These are phyloP conservation scores for Eira barbara DNA, from an alignment of 2,113 vertebrate genomes.

Conservation along the genomic window DNA sequence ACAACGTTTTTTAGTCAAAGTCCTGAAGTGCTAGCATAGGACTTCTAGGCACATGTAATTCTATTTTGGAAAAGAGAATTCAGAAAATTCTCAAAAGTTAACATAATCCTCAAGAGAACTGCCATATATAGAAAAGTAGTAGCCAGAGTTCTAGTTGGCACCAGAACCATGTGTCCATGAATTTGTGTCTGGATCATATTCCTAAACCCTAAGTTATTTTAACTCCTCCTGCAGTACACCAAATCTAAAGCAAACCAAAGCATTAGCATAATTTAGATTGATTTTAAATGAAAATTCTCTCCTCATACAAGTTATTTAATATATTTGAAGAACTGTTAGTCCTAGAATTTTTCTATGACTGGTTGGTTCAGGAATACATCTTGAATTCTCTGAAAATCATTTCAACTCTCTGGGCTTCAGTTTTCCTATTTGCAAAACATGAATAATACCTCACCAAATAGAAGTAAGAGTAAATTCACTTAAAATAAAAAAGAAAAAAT, in stretches of 20 bases:
- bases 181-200: neutral
- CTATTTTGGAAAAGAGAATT: neutral
- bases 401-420: neutral
- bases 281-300: neutral
- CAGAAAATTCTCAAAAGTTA: conserved; percentile 13
- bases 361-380: neutral
- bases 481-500: conserved; percentile 23
- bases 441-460: neutral
- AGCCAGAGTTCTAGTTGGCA: neutral
- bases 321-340: neutral
- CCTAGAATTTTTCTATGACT: neutral
- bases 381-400: conserved; percentile 11
- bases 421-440: neutral
- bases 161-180: neutral
- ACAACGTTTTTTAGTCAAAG: neutral
- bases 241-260: neutral
- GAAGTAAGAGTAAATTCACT: neutral
- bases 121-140: neutral
- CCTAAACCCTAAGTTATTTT: neutral
- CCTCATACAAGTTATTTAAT: neutral
- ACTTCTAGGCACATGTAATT: neutral
- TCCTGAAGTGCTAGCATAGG: neutral
- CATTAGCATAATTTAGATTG: neutral
- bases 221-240: neutral
- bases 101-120: neutral